Base-by-base conservation (phyloP, 2,113 vertebrate species). In the Dicaeum eximium region DNA sequence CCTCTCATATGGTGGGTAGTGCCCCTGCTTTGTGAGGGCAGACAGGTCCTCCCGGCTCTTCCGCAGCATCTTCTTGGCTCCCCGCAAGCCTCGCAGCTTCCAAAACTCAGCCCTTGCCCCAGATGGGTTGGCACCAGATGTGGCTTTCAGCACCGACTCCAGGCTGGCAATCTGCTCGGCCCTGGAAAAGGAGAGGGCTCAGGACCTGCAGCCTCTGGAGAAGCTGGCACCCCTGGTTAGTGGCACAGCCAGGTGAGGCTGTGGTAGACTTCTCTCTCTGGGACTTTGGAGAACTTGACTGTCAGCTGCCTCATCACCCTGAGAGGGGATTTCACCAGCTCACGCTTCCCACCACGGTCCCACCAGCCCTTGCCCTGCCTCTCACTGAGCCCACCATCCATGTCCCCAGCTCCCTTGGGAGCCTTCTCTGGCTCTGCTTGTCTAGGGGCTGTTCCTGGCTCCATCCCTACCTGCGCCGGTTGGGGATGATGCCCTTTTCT, bases 401-500 rank as follows among this genome's bases (percentile, higher is more conserved):
- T 12, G 13, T 50, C 50, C 42, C 33, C 3, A 0, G 35, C n/a
- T 58, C 84, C 20, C 24, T 15, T 40, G 20, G 47, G 51, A 80
- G 51, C 54, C 31, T 25, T 27, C 30, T 51, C 70, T 50, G 5
- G 20, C 50, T 86, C 88, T 61, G 35, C 35, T 92, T 45, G 4
- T 28, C 54, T 10, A 17, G 13, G 27, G 9, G 38, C 38, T 11
- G 1, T 64, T 66, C 16, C 58, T 45, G n/a, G 40, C 60, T 53
- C 75, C 45, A 17, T 60, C 69, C 58, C 66, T 84, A 99, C 99
- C 98, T 99, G 88, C 94, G 95, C 91, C 72, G 98, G 97, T 99
- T 99, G 84, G 99, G 99, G 77, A 99, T 99, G 95, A 98, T 97
- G 30, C 99, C 99, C 53, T 98, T 99, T 38, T 99, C 99, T 95